phyloP scores from a whole-genome alignment of 2,797 vertebrate species.

The Gadopsis bispinosus region DNA sequence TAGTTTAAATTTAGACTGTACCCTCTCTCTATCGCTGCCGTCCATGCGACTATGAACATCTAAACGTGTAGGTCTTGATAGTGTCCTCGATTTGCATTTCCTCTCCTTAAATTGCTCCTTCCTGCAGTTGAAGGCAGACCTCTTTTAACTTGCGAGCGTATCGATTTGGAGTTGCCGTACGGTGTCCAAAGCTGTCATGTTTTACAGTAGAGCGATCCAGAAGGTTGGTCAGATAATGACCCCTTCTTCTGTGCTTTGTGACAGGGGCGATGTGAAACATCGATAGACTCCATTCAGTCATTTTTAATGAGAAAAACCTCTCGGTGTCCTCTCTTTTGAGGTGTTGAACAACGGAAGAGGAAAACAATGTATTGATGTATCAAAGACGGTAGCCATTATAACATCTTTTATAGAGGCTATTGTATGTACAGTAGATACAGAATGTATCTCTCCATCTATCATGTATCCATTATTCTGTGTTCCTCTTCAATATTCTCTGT shows the following conservation, averaged over 20 bases:
- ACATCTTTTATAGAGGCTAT: not conserved
- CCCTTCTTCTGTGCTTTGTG: conserved; percentile 50
- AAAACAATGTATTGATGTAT: conserved; percentile 13
- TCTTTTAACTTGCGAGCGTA: conserved; percentile 31
- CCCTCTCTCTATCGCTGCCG: not conserved
- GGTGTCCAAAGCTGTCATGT: conserved; percentile 65
- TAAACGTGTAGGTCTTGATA: not conserved
- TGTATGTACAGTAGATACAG: too few species aligned
- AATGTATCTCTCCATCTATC: not conserved
- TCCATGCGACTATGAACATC: not conserved
- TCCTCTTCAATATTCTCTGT: not conserved
- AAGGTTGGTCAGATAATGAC: conserved; percentile 59
- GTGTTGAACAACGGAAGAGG: not conserved
- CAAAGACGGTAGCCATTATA: conserved; percentile 13
- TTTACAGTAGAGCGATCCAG: conserved; percentile 60
- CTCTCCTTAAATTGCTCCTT: conserved; percentile 31
- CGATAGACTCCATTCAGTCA: conserved; percentile 51
- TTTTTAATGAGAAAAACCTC: conserved; percentile 64
- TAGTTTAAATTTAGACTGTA: not conserved
- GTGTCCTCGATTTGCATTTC: conserved; percentile 18
- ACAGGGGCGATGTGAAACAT: conserved; percentile 53
- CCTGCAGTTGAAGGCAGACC: conserved; percentile 8
- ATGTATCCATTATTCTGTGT: not conserved
- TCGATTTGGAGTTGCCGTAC: conserved; percentile 48
- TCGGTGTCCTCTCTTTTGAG: conserved; percentile 22